Evolutionary conservation across 2,888 invertebrate species (phyloP), one percentile per base, ranked within the genome.

Genomic region (Spilosoma lubricipeda): DNA sequence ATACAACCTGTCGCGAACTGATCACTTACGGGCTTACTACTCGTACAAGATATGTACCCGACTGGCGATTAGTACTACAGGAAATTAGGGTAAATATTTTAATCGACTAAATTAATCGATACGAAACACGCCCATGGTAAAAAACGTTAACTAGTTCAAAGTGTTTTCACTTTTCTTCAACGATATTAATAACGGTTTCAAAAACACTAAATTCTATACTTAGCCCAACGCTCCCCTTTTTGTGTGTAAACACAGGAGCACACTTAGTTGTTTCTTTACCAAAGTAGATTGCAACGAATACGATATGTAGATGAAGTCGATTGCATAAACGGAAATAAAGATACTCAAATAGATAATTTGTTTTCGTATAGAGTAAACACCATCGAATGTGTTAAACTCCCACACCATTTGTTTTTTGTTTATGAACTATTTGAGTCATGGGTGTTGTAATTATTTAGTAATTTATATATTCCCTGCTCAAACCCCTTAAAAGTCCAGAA

Each of bases 361-460:
- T 77, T 85, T 77, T 77, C 77, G 74, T 72, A 79, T 75, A 77
- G 73, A n/a, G n/a, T n/a, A n/a, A n/a, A n/a, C n/a, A 77, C 75
- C 75, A 73, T 82, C 74, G 74, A 77, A 52, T 67, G 30, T 67
- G 67, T 70, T 69, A 20, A 39, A 67, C 79, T 69, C 81, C 76
- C 67, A 82, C 83, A 68, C 39, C 27, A 67, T 67, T 39, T 68
- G 18, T 66, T n/a, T n/a, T n/a, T n/a, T 70, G 74, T 78, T 79
- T 79, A 80, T 82, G 82, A 87, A 83, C 82, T 82, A 80, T 85
- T 80, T 59, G 75, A 78, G 71, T 77, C 79, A 80, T 73, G 77
- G 77, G 76, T 65, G 81, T 77, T 74, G 82, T 83, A 84, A 85
- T 84, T 83, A 82, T 81, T 68, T 72, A 75, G 73, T 45, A 80